Conservation (phyloP, 92 coral and sea anemone species). For the Metridium senile region DNA sequence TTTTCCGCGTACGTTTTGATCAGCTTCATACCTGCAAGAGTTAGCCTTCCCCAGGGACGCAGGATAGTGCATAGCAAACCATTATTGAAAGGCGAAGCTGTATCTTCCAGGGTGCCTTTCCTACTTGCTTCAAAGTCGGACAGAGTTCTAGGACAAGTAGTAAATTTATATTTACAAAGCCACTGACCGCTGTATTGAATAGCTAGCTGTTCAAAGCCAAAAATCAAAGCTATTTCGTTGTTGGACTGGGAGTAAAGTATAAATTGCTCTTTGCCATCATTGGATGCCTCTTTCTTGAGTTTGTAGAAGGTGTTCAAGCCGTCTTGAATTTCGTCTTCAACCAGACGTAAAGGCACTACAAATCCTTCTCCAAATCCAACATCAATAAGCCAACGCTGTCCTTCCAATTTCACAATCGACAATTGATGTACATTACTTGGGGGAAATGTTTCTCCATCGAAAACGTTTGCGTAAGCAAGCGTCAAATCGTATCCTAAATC, state of each 20-base stretch:
- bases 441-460: not conserved
- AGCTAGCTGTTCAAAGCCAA: not conserved
- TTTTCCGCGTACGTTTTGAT: not conserved
- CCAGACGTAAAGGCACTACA: constrained; percentile 35
- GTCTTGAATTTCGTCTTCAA: constrained; percentile 32
- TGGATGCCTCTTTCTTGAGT: constrained; percentile 16
- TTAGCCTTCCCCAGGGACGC: constrained; percentile 51
- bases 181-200: not conserved
- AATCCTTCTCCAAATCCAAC: constrained; percentile 45
- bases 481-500: constrained; percentile 28
- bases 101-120: constrained; percentile 11
- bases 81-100: constrained; percentile 31
- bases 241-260: constrained; percentile 11
- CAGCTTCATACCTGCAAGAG: constrained; percentile 26
- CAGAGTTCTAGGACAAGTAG: constrained; percentile 18
- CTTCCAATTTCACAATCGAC: constrained; percentile 8
- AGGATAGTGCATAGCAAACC: constrained; percentile 38
- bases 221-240: not conserved
- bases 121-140: constrained; percentile 19
- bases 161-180: constrained; percentile 20
- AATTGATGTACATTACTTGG: constrained; percentile 25
- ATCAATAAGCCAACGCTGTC: constrained; percentile 38
- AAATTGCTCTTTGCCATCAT: not conserved
- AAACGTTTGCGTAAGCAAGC: constrained; percentile 21
- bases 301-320: constrained; percentile 38